Base-by-base conservation (phyloP, 2,888 invertebrate species). In the Lasioglossum vierecki region DNA sequence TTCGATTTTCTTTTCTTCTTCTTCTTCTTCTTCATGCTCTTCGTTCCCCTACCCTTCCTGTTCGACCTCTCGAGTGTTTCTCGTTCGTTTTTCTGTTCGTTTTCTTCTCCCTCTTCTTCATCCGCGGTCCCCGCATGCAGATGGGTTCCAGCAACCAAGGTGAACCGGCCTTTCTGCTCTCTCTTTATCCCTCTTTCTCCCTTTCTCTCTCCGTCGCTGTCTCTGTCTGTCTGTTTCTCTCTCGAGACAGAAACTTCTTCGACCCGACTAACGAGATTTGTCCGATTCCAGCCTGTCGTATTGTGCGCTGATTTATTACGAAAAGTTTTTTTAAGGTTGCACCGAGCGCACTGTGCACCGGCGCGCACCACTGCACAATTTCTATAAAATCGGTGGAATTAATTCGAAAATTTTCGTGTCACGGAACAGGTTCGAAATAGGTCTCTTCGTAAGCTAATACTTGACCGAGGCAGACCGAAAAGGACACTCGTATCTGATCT, bases 111-210 rank as follows among this genome's bases (percentile, higher is more conserved):
- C 72, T 80, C 87, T 88, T 88, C 89, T 86, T 90, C 89, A 83
- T 72, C 76, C 76, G 35, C 74, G 86, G 84, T 88, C 83, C 82
- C 78, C 78, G 80, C 89, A 91, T 88, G 90, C 91, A 90, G 91
- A 90, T 88, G 86, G 84, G 90, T 91, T 90, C 90, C 90, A 90
- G 92, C 93, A 92, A 92, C 94, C 95, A 94, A 95, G 95, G 94
- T 94, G 93, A 95, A 94, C 95, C 93, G 89, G 94, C 93, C 93
- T 91, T 91, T 92, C 89, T 90, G 74, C 71, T 75, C 70, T 79
- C 76, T 35, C 85, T 86, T 66, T 66, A 8, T 66, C 35, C 9
- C 66, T 35, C 18, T 8, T 6, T 66, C 35, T 66, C 35, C 35
- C 18, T 35, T 8, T 66, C 35, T 18, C 18, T 35, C 35, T 8